Base-by-base conservation (phyloP, 2,888 invertebrate genomes). In the Cryptus viduatorius region DNA sequence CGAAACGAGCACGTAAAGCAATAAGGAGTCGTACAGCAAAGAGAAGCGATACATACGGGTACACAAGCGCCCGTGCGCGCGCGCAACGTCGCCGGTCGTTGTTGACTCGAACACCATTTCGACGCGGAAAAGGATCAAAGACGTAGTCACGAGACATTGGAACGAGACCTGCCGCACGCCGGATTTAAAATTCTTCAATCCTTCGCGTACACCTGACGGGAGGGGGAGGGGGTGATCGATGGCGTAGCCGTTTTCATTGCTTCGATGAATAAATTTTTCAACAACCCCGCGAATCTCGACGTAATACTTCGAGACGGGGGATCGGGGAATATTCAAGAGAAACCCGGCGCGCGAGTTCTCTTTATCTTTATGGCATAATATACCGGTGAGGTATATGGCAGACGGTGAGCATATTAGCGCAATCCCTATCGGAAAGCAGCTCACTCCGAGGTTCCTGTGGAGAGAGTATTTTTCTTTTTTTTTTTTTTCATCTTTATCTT, bases 371-470 rank as follows among this genome's bases (percentile, higher is more conserved):
- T 53, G n/a, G 3, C 10, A 4, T 37, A 37, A 4, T 37, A 37
- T 37, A 37, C 37, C 37, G 8, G 37, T 8, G 37, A 4, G 37
- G 4, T 37, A 37, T 37, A 37, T 8, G 37, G 8, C 8, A 8
- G 37, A 8, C 37, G 37, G 48, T 68, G 4, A 68, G 24, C 50
- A 14, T 65, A 82, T 82, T 65, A 71, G 71, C 64, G 12, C 65
- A 56, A 44, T 77, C 71, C 56, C 65, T 42, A 82, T 77, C 56
- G 68, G 69, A 16, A 78, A 72, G 68, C 37, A 69, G 78, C 68
- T 69, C 14, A 56, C 29, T 59, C 10, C 42, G 19, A 24, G n/a
- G 5, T 4, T n/a, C 53, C 56, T 64, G 16, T 16, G 37, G 16
- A 56, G 37, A 56, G 37, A 37, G 8, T 0, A 37, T 4, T 37